Conservation (phyloP, 2,888 invertebrate genomes). For the Syrista parreyssii region DNA sequence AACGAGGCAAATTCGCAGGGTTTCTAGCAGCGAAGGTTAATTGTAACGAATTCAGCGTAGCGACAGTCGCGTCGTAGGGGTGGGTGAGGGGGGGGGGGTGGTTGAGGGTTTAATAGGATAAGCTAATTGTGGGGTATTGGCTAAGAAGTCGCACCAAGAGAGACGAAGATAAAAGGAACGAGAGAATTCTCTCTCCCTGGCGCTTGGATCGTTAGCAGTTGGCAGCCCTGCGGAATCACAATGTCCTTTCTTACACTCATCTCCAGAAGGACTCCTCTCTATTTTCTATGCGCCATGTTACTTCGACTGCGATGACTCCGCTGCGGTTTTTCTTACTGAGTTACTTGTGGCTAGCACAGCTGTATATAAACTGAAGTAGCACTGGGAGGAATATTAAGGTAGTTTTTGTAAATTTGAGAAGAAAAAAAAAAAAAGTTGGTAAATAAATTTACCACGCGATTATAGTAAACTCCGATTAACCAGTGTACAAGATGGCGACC, state of each 20-base stretch:
- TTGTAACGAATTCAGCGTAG: slow-evolving; percentile 63
- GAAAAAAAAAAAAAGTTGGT: not conserved
- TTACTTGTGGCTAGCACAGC: not conserved
- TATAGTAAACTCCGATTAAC: not conserved
- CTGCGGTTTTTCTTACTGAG: not conserved
- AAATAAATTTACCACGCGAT: not conserved
- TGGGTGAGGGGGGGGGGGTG: slow-evolving; percentile 33
- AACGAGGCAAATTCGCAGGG: not conserved
- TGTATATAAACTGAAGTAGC: not conserved
- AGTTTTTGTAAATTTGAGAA: not conserved
- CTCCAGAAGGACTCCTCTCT: slow-evolving; percentile 38
- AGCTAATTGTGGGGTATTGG: slow-evolving; percentile 67
- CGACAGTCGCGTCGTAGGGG: slow-evolving; percentile 26
- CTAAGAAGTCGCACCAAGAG: slow-evolving; percentile 58
- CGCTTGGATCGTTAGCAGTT: slow-evolving; percentile 62
- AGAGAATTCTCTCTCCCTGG: slow-evolving; percentile 32
- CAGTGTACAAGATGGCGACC: not conserved
- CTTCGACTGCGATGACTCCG: slow-evolving; percentile 32
- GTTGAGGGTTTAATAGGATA: slow-evolving; percentile 64
- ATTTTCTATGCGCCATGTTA: slow-evolving; percentile 47
- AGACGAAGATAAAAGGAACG: slow-evolving; percentile 31
- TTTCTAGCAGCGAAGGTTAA: slow-evolving; percentile 43
- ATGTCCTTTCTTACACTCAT: slow-evolving; percentile 59
- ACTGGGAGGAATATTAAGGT: not conserved
- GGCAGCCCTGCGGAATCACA: slow-evolving; percentile 63